These are phyloP conservation scores for Megalops cyprinoides DNA, from an alignment of 2,797 vertebrate species.

Conservation along the genomic window DNA sequence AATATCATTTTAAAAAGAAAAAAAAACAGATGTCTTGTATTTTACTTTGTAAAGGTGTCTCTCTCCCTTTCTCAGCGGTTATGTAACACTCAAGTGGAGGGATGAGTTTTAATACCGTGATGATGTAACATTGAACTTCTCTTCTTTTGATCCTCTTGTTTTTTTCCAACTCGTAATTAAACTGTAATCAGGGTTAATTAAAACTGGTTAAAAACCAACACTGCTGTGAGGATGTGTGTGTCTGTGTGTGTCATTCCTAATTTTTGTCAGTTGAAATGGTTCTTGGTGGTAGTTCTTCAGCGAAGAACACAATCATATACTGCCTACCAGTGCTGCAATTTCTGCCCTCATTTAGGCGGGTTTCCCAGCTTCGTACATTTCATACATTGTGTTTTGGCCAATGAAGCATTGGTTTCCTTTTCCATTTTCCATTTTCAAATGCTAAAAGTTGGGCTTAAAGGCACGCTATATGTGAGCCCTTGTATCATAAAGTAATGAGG, in stretches of 20 bases:
- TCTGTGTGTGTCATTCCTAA: background rate
- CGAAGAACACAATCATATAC: no score
- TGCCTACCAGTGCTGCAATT: no score
- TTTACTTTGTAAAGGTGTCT: constrained; percentile 61
- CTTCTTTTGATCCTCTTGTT: constrained; percentile 67
- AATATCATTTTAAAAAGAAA: constrained; percentile 55
- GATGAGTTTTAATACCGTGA: constrained; percentile 49
- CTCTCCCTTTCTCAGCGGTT: constrained; percentile 47
- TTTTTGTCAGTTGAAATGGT: background rate
- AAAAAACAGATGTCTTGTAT: constrained; percentile 58
- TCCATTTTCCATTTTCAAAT: no score
- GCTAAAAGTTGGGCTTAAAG: no score
- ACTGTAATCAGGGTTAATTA: constrained; percentile 86
- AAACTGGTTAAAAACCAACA: constrained; percentile 64
- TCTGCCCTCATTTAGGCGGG: no score
- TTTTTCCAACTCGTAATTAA: constrained; percentile 77
- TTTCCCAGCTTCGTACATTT: no score
- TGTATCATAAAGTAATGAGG: no score
- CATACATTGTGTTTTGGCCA: no score
- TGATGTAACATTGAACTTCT: constrained; percentile 66
- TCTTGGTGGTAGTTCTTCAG: background rate
- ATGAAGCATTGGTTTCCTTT: no score
- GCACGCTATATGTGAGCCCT: no score
- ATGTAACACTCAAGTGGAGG: constrained; percentile 54
- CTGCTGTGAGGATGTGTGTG: background rate